A percentile compares a stretch with the other conserved stretches of the same genome.
phyloP scores from a whole-genome alignment of 2,113 vertebrate genomes.

The Chloroceryle aenea region DNA sequence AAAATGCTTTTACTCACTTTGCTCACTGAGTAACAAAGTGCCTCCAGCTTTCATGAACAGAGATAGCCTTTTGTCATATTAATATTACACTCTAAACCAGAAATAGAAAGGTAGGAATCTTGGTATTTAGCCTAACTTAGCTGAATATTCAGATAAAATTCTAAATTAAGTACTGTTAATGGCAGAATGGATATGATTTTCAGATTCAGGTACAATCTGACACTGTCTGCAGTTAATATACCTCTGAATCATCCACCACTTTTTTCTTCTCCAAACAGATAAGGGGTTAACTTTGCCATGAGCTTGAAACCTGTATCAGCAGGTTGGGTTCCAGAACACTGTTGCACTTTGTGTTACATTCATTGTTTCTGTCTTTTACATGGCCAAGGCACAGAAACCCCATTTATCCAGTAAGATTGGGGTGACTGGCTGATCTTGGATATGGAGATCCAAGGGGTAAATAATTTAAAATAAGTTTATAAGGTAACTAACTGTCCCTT shows the following conservation, averaged over 20 bases:
- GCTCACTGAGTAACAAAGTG: neutral
- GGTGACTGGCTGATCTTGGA: neutral
- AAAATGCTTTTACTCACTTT: neutral
- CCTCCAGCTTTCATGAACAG: neutral
- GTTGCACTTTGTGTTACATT: neutral
- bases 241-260: neutral
- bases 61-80: neutral
- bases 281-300: neutral
- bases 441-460: neutral
- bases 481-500: neutral
- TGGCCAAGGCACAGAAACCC: neutral
- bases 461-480: neutral
- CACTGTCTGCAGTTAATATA: neutral
- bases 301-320: neutral
- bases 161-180: neutral
- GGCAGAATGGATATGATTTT: neutral
- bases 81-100: neutral
- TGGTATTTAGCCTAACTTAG: neutral
- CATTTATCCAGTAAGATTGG: neutral
- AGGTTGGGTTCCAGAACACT: neutral
- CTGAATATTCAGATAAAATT: neutral
- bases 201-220: neutral
- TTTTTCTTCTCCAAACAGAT: neutral
- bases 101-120: neutral
- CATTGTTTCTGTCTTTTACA: neutral